A percentile compares a stretch with the other conserved stretches of the same genome.
Evolutionary conservation across 2,888 invertebrate species (phyloP).

Genomic region (Plusia festucae): DNA sequence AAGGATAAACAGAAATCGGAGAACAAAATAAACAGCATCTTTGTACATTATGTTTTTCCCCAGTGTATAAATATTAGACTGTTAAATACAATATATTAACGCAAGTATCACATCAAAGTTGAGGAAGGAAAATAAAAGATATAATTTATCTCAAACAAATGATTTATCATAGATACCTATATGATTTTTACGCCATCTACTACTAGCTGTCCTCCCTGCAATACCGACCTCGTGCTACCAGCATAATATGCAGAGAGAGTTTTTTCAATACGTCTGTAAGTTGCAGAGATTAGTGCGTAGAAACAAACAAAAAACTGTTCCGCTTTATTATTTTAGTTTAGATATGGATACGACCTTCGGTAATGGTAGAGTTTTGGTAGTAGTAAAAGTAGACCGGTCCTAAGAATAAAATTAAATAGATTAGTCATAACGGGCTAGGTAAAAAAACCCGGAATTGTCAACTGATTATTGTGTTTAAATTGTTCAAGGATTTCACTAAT

Average conservation of each 20-base stretch:
- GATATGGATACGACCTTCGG: too few relatives aligned
- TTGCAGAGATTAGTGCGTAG: too few relatives aligned
- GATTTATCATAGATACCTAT: not conserved
- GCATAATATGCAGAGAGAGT: too few relatives aligned
- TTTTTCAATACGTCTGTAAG: too few relatives aligned
- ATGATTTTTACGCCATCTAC: too few relatives aligned
- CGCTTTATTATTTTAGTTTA: too few relatives aligned
- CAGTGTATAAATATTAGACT: not conserved
- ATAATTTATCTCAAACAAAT: not conserved
- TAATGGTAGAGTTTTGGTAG: not conserved
- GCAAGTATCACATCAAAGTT: not conserved
- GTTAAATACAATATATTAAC: not conserved
- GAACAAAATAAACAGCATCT: too few relatives aligned
- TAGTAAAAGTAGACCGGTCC: not conserved
- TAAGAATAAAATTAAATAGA: not conserved
- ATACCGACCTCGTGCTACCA: too few relatives aligned
- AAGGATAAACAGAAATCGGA: too few relatives aligned
- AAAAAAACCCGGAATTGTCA: not conserved
- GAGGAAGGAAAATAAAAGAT: not conserved
- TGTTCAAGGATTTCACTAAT: not conserved
- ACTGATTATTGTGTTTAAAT: not conserved
- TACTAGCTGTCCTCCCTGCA: too few relatives aligned
- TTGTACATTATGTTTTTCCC: too few relatives aligned
- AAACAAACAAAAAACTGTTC: too few relatives aligned
- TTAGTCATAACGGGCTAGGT: not conserved